A percentile compares a stretch with the other conserved stretches of the same genome.
phyloP scores from a whole-genome alignment of 1,140 invertebrate genomes.

The Drosophila oshimai region DNA sequence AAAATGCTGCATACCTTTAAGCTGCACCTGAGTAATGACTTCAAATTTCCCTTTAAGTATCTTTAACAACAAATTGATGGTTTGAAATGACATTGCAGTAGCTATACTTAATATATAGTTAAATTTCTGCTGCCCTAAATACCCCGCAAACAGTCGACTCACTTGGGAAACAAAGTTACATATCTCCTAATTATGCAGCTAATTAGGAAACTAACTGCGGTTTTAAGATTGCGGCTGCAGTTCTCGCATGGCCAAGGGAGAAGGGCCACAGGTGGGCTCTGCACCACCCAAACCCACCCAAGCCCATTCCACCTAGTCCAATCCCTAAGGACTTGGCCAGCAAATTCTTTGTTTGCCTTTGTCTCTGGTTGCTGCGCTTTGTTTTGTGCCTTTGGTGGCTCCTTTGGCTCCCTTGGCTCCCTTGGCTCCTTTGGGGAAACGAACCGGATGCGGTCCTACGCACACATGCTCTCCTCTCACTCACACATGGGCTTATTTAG shows the following conservation, averaged over 20 bases:
- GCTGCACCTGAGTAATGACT: too few relatives aligned
- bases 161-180: not conserved
- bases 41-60: too few relatives aligned
- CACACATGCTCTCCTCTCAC: not conserved
- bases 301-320: too few relatives aligned
- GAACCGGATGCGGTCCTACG: conserved; percentile 31
- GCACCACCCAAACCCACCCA: not conserved
- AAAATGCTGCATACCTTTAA: too few relatives aligned
- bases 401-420: too few relatives aligned
- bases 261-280: conserved; percentile 7
- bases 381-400: too few relatives aligned
- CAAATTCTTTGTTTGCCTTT: conserved; percentile 1
- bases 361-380: not conserved
- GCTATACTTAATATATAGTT: too few relatives aligned
- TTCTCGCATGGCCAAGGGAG: not conserved
- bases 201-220: conserved; percentile 9
- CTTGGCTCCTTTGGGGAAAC: conserved; percentile 22
- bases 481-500: conserved; percentile 34
- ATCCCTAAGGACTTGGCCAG: too few relatives aligned
- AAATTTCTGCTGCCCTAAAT: too few relatives aligned
- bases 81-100: too few relatives aligned
- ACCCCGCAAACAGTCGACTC: not conserved
- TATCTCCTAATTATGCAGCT: conserved; percentile 18
- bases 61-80: too few relatives aligned
- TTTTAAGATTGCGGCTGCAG: conserved; percentile 1